Percentiles rank a stretch among this genome's conserved stretches.
Conservation (phyloP, 1,140 invertebrate species). For the Drosophila littoralis region DNA sequence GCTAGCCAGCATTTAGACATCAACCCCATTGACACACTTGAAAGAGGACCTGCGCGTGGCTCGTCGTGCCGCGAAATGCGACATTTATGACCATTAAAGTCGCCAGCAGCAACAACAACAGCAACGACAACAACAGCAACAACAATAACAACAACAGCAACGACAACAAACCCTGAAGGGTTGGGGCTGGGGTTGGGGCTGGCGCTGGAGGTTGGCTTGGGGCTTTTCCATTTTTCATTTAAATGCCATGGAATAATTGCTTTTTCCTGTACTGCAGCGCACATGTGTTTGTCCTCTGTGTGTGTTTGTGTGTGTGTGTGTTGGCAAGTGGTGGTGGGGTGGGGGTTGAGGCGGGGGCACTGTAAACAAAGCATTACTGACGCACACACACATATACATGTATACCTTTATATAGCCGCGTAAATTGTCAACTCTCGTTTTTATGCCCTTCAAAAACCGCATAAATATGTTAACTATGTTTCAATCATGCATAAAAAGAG, state of each 20-base stretch:
- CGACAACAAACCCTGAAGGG: not conserved
- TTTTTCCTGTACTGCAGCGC: slow-evolving; percentile 65
- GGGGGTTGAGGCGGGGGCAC: not conserved
- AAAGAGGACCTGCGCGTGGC: slow-evolving; percentile 35
- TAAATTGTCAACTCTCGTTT: slow-evolving; percentile 31
- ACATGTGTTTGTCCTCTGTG: slow-evolving; percentile 17
- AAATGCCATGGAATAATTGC: slow-evolving; percentile 78
- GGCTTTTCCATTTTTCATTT: slow-evolving; percentile 75
- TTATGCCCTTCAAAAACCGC: slow-evolving; percentile 16
- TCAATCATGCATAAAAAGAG: not conserved
- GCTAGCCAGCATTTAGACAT: slow-evolving; percentile 38
- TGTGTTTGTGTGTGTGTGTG: slow-evolving; percentile 13
- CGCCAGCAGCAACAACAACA: slow-evolving; percentile 8
- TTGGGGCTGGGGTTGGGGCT: not conserved
- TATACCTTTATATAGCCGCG: not conserved
- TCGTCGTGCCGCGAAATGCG: slow-evolving; percentile 16
- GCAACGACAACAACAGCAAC: slow-evolving; percentile 3
- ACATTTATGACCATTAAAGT: slow-evolving; percentile 54
- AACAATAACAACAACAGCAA: slow-evolving; percentile 3
- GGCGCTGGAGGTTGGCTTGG: slow-evolving; percentile 8
- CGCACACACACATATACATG: too few species aligned
- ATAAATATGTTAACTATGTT: slow-evolving; percentile 11
- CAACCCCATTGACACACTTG: slow-evolving; percentile 42
- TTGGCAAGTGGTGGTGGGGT: not conserved
- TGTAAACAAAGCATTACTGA: slow-evolving; percentile 28